These are phyloP conservation scores for Dorcus parallelipipedus DNA, from an alignment of 2,888 invertebrate genomes.

Conservation along the genomic window DNA sequence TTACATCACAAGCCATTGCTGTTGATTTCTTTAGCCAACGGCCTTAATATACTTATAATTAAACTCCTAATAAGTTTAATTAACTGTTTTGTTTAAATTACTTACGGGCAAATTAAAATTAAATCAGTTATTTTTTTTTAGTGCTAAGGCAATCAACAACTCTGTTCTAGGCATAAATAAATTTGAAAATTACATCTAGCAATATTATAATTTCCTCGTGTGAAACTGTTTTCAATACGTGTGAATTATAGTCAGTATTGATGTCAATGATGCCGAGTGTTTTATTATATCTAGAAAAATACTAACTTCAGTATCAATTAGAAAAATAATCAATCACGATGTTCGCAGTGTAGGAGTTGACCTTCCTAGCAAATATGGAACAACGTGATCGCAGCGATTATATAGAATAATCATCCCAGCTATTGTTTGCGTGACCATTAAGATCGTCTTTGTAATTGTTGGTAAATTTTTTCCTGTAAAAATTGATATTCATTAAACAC, in stretches of 20 bases:
- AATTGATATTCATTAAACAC: constrained; percentile 8
- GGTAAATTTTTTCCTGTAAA: neutral
- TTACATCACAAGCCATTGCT: too few relatives aligned
- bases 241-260: neutral
- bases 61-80: too few relatives aligned
- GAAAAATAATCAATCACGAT: constrained; percentile 32
- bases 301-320: constrained; percentile 23
- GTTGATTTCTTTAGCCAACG: too few relatives aligned
- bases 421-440: constrained; percentile 26
- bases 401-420: constrained; percentile 23
- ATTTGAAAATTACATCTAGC: too few relatives aligned
- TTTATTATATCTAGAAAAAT: neutral
- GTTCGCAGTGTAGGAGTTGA: constrained; percentile 24
- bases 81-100: too few relatives aligned
- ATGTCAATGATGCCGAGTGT: constrained; percentile 5
- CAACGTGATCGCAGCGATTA: constrained; percentile 25
- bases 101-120: too few relatives aligned
- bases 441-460: constrained; percentile 10
- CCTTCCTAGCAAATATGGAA: constrained; percentile 29
- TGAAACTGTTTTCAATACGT: too few relatives aligned
- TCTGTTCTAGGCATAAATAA: too few relatives aligned
- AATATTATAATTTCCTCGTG: too few relatives aligned
- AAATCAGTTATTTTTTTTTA: too few relatives aligned
- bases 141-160: too few relatives aligned
- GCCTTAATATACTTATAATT: too few relatives aligned